phyloP scores from a whole-genome alignment of 1,140 invertebrate species.

The Drosophila melanica region DNA sequence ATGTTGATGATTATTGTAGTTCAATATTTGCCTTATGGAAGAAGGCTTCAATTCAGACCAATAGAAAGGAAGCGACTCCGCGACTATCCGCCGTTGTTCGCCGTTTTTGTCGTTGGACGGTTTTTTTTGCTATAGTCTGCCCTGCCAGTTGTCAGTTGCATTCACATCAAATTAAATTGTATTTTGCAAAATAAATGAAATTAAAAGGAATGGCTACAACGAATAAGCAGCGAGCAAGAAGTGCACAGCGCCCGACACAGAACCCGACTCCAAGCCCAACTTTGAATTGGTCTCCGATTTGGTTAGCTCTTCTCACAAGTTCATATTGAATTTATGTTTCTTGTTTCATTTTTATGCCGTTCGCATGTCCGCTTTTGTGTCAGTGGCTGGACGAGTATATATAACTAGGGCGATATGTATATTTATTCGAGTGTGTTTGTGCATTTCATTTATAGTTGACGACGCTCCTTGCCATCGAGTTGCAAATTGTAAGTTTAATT shows the following conservation, averaged over 20 bases:
- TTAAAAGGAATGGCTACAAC: conserved; percentile 78
- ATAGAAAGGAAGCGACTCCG: conserved; percentile 16
- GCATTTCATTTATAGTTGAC: conserved; percentile 37
- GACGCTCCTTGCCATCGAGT: conserved; percentile 12
- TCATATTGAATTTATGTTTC: conserved; percentile 49
- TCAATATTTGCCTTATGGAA: conserved; percentile 81
- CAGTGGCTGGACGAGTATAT: conserved; percentile 11
- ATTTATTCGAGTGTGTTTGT: conserved; percentile 3
- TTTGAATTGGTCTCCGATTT: conserved; percentile 26
- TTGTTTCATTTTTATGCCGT: conserved; percentile 28
- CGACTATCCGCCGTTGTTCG: conserved; percentile 41
- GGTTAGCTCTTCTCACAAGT: conserved; percentile 41
- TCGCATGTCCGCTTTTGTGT: conserved; percentile 9
- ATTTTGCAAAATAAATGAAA: conserved; percentile 82
- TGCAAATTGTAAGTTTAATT: conserved; percentile 30
- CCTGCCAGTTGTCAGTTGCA: conserved; percentile 77
- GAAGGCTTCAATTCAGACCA: conserved; percentile 17
- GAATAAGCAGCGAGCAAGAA: conserved; percentile 52
- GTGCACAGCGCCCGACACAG: not conserved
- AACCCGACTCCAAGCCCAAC: conserved; percentile 21
- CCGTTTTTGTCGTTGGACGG: conserved; percentile 23
- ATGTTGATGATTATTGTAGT: conserved; percentile 81
- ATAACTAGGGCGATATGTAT: conserved; percentile 12
- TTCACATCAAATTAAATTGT: conserved; percentile 81
- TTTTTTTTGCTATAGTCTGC: conserved; percentile 13